These are phyloP conservation scores for Spinus olivaceus DNA, from an alignment of 2,797 vertebrate species.

Conservation along the genomic window DNA sequence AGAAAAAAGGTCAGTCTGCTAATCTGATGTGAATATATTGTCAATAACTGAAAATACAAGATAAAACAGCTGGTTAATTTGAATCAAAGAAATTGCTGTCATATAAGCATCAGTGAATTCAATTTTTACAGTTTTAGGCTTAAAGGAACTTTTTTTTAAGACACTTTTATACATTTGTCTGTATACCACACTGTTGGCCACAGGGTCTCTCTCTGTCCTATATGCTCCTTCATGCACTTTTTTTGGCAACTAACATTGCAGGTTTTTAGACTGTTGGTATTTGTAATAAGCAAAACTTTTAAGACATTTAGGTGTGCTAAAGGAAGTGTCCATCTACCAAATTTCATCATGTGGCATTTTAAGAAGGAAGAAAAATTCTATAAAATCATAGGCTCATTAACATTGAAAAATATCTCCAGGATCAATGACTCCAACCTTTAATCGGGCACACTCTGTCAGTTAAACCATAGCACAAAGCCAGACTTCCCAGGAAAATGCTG, in stretches of 20 bases:
- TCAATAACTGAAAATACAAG: conserved; percentile 28
- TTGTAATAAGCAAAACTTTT: background rate
- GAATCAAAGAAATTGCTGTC: background rate
- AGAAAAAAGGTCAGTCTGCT: background rate
- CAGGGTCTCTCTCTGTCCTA: background rate
- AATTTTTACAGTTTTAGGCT: background rate
- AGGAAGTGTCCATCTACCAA: background rate
- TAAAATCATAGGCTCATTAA: background rate
- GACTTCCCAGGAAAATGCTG: background rate
- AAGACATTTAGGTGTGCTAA: background rate
- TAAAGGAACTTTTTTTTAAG: background rate
- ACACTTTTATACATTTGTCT: background rate
- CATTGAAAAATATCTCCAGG: background rate
- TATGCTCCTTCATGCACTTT: background rate
- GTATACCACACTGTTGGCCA: background rate
- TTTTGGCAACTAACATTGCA: background rate
- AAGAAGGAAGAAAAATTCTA: background rate
- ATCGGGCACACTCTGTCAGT: background rate
- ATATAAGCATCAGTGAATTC: background rate
- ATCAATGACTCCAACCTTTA: background rate
- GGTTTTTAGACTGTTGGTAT: background rate
- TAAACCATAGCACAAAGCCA: background rate
- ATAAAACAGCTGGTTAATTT: background rate
- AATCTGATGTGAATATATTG: conserved; percentile 5
- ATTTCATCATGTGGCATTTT: background rate